These are phyloP conservation scores for Sinocyclocheilus grahami DNA, from an alignment of 2,113 vertebrate genomes.

Conservation along the genomic window DNA sequence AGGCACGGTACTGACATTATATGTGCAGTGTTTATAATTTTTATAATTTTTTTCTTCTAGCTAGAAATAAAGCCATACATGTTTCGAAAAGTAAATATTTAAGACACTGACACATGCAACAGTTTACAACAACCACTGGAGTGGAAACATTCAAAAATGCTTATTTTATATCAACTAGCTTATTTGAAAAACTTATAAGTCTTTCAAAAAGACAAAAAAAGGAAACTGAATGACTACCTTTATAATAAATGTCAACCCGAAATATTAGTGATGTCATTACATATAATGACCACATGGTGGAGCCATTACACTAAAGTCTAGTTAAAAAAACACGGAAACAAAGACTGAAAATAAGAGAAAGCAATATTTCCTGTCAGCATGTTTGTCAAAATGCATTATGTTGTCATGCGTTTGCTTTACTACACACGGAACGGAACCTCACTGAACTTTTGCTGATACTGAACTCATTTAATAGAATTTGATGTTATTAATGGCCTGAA, in stretches of 20 bases:
- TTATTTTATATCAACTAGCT: not conserved
- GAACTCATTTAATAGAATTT: not conserved
- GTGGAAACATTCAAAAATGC: not conserved
- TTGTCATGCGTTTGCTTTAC: not conserved
- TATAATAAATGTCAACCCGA: not conserved
- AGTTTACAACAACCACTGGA: not conserved
- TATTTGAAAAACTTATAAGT: not conserved
- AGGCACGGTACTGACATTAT: not conserved
- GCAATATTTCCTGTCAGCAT: not conserved
- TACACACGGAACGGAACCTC: not conserved
- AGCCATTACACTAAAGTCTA: not conserved
- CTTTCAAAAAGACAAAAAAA: not conserved
- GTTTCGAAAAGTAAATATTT: not conserved
- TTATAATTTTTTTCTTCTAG: not conserved
- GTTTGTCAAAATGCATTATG: not conserved
- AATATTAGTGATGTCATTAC: not conserved
- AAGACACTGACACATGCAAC: not conserved
- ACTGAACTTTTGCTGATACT: not conserved
- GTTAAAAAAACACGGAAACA: not conserved
- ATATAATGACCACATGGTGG: constrained; percentile 34
- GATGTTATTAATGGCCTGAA: not conserved
- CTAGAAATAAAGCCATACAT: not conserved
- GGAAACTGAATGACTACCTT: not conserved
- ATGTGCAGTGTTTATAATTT: not conserved
- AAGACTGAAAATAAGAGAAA: not conserved